phyloP scores from a whole-genome alignment of 2,113 vertebrate species.

The Xenopus laevis region DNA sequence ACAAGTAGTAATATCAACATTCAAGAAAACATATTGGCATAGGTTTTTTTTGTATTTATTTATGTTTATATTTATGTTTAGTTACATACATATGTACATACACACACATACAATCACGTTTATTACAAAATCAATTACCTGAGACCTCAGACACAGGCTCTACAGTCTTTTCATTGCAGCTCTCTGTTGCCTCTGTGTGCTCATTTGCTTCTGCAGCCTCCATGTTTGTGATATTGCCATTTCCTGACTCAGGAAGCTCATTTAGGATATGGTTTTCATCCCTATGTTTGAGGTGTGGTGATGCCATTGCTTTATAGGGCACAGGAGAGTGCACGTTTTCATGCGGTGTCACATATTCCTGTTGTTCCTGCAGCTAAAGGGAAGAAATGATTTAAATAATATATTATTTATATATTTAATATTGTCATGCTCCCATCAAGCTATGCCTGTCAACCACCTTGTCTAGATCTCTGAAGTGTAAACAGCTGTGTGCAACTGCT shows the following conservation, averaged over 20 bases:
- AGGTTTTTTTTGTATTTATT: too few relatives aligned
- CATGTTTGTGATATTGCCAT: slow-evolving; percentile 51
- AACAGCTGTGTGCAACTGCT: too few relatives aligned
- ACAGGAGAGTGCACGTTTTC: slow-evolving; percentile 70
- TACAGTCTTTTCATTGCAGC: neutral
- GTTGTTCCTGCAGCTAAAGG: slow-evolving; percentile 75
- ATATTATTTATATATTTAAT: too few relatives aligned
- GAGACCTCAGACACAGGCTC: neutral
- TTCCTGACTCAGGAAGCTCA: slow-evolving; percentile 47
- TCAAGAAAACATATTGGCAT: too few relatives aligned
- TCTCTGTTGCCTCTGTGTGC: neutral
- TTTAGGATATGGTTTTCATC: slow-evolving; percentile 48
- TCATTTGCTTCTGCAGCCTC: neutral
- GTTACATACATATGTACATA: too few relatives aligned
- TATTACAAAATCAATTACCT: too few relatives aligned
- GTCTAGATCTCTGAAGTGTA: too few relatives aligned
- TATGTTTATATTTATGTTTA: too few relatives aligned
- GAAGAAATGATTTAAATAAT: too few relatives aligned
- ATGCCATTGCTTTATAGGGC: slow-evolving; percentile 54
- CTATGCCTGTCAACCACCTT: too few relatives aligned
- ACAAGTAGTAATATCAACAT: too few relatives aligned
- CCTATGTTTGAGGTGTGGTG: slow-evolving; percentile 57
- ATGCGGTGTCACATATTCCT: slow-evolving; percentile 76
- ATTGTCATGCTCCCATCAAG: too few relatives aligned
- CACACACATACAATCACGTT: neutral